Evolutionary conservation across 1,140 invertebrate species (phyloP).

Genomic region (Eufriesea mexicana): DNA sequence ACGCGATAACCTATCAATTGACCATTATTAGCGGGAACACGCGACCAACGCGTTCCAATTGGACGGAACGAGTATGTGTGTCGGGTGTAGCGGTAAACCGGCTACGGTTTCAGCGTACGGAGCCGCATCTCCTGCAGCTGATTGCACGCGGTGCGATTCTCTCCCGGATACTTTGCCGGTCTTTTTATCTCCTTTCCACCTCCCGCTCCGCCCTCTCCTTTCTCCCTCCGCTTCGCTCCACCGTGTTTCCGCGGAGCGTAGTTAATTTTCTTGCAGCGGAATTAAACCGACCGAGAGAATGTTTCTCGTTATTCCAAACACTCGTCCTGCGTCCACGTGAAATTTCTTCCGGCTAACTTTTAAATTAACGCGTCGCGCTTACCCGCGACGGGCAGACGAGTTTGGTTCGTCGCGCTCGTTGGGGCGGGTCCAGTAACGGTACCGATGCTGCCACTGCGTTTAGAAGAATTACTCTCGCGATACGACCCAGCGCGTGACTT

Average conservation of each 20-base stretch:
- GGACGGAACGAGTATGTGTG: background rate
- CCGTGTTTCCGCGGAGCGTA: too few species aligned
- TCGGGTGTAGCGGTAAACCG: conserved; percentile 15
- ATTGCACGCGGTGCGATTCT: background rate
- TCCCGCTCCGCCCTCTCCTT: background rate
- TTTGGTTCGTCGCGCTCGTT: background rate
- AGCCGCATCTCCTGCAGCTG: background rate
- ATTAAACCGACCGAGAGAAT: conserved; percentile 17
- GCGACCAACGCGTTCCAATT: background rate
- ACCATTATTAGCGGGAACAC: conserved; percentile 16
- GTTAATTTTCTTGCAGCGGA: conserved; percentile 18
- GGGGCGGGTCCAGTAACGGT: background rate
- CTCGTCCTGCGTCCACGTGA: background rate
- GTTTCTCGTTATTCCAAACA: conserved; percentile 33
- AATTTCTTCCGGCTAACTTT: background rate
- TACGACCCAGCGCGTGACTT: background rate
- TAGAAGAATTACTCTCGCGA: background rate
- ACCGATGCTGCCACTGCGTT: background rate
- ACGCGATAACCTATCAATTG: conserved; percentile 35
- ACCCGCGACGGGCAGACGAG: background rate
- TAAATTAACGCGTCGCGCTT: background rate
- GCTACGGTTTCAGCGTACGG: conserved; percentile 4
- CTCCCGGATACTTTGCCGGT: background rate
- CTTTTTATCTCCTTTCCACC: background rate
- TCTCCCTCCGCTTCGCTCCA: background rate